Conservation (phyloP, 2,888 invertebrate species). For the Stramonita haemastoma region DNA sequence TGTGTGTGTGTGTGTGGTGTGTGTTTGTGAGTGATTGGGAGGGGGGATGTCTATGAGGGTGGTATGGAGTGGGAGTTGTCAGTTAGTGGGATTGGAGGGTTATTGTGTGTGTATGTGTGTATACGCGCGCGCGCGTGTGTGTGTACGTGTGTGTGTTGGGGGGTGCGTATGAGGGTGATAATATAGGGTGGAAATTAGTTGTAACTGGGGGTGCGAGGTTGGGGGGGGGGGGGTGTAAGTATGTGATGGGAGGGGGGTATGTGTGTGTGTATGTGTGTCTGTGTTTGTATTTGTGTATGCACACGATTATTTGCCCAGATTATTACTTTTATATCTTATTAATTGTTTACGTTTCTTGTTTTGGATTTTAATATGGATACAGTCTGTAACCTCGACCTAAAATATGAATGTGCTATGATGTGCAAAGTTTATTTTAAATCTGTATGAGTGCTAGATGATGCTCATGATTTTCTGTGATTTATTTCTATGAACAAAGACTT, state of each 20-base stretch:
- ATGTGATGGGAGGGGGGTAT: not conserved
- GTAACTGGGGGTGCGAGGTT: not conserved
- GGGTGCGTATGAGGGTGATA: not conserved
- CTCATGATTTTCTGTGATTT: no score
- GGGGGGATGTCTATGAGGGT: not conserved
- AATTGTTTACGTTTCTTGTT: no score
- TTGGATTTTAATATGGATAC: no score
- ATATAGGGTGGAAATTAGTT: no score
- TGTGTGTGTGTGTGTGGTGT: not conserved
- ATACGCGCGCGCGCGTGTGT: not conserved
- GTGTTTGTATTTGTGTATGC: not conserved
- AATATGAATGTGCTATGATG: no score
- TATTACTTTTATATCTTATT: no score
- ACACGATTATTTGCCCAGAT: no score
- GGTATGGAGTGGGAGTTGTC: not conserved
- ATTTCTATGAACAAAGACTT: no score
- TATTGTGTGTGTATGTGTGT: constrained; percentile 6
- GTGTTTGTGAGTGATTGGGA: not conserved
- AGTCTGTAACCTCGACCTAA: no score
- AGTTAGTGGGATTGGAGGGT: not conserved
- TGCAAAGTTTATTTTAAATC: no score
- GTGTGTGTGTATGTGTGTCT: not conserved
- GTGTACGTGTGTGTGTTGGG: not conserved
- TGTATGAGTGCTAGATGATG: no score
- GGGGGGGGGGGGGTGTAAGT: not conserved